phyloP scores from a whole-genome alignment of 1,140 invertebrate genomes.

The Scaptodrosophila lebanonensis region DNA sequence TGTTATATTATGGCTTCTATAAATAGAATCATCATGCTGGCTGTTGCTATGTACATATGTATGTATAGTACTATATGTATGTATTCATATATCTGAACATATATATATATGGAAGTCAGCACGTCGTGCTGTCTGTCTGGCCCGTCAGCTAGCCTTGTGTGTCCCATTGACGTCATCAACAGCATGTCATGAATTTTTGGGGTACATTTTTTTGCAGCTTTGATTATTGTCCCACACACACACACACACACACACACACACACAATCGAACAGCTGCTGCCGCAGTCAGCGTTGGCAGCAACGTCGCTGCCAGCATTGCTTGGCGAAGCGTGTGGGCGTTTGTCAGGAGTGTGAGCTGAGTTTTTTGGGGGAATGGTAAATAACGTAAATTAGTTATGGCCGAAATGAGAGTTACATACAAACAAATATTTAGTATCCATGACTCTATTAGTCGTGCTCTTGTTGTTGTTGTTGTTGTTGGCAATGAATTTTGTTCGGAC shows the following conservation, averaged over 20 bases:
- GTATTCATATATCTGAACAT: slow-evolving; percentile 1
- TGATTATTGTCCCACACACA: slow-evolving; percentile 18
- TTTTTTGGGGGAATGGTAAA: slow-evolving; percentile 64
- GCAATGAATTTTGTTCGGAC: too few species aligned
- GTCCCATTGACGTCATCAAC: slow-evolving; percentile 70
- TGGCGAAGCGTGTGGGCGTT: slow-evolving; percentile 48
- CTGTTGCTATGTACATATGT: background rate
- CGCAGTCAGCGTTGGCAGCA: slow-evolving; percentile 16
- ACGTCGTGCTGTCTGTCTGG: slow-evolving; percentile 11
- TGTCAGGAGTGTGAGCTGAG: slow-evolving; percentile 70
- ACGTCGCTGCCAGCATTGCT: slow-evolving; percentile 15
- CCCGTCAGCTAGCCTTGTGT: background rate
- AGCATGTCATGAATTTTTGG: slow-evolving; percentile 68
- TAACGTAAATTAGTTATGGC: slow-evolving; percentile 69
- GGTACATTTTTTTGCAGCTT: slow-evolving; percentile 48
- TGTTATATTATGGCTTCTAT: slow-evolving; percentile 47
- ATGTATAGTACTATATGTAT: background rate
- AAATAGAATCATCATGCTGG: slow-evolving; percentile 36
- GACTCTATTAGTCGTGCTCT: slow-evolving; percentile 53
- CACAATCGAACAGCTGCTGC: slow-evolving; percentile 7
- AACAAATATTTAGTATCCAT: too few species aligned
- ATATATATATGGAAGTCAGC: slow-evolving; percentile 6
- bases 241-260: too few species aligned
- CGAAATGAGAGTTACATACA: too few species aligned
- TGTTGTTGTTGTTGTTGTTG: too few species aligned